Percentiles rank a stretch among this genome's conserved stretches.
These are phyloP conservation scores for Empis livida DNA, from an alignment of 2,888 invertebrate species.

Conservation along the genomic window DNA sequence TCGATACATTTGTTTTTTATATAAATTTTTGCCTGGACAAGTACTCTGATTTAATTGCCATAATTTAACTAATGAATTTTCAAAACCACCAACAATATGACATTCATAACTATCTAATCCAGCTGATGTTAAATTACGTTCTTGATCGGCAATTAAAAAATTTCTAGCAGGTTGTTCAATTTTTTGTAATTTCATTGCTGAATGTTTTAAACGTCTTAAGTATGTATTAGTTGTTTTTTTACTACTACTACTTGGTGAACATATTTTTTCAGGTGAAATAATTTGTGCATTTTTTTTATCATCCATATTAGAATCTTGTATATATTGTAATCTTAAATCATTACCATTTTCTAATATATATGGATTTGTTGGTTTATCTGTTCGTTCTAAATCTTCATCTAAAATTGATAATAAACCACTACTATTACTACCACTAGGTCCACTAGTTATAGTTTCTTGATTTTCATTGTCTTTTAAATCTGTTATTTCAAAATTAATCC, in stretches of 20 bases:
- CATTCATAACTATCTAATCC: slow-evolving; percentile 28
- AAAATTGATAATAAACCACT: slow-evolving; percentile 11
- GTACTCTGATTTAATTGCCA: slow-evolving; percentile 32
- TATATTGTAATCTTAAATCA: neutral
- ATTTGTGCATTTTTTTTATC: neutral
- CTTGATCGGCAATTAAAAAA: slow-evolving; percentile 15
- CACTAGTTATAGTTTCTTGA: slow-evolving; percentile 7
- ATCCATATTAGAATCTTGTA: too few species aligned
- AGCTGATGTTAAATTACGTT: slow-evolving; percentile 20
- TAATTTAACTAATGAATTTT: slow-evolving; percentile 29
- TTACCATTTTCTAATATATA: slow-evolving; percentile 1
- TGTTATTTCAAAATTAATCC: slow-evolving; percentile 48
- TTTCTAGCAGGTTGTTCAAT: slow-evolving; percentile 10
- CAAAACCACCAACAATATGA: slow-evolving; percentile 32
- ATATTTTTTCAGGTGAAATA: neutral
- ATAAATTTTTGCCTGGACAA: slow-evolving; percentile 26
- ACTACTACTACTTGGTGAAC: neutral
- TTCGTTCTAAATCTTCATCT: slow-evolving; percentile 11
- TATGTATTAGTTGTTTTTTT: slow-evolving; percentile 3
- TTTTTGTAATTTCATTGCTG: slow-evolving; percentile 6
- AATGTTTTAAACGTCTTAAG: slow-evolving; percentile 6
- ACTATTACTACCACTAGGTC: slow-evolving; percentile 6
- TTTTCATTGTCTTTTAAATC: slow-evolving; percentile 27
- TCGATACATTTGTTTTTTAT: slow-evolving; percentile 13
- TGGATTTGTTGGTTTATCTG: slow-evolving; percentile 14